Percentiles rank a stretch among this genome's conserved stretches.
phyloP scores from a whole-genome alignment of 1,140 invertebrate species.

The Sipha flava region DNA sequence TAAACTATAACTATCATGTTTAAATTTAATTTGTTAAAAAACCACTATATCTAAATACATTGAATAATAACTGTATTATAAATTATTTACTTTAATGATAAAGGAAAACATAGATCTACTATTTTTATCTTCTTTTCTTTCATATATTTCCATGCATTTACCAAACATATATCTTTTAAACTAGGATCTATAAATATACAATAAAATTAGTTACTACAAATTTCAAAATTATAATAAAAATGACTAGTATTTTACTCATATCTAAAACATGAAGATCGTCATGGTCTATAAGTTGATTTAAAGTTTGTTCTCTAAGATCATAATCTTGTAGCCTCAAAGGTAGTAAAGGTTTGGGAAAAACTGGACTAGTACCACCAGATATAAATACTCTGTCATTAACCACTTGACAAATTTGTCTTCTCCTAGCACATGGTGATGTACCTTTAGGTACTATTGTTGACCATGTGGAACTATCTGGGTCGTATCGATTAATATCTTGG shows the following conservation, averaged over 20 bases:
- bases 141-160: background rate
- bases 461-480: slow-evolving; percentile 55
- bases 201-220: background rate
- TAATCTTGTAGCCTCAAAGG: background rate
- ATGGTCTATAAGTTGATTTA: slow-evolving; percentile 56
- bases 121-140: background rate
- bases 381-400: slow-evolving; percentile 63
- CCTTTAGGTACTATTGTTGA: slow-evolving; percentile 51
- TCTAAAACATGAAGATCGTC: slow-evolving; percentile 69
- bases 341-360: slow-evolving; percentile 40
- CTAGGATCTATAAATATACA: background rate
- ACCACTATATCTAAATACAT: no score
- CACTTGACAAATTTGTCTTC: slow-evolving; percentile 69
- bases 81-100: background rate
- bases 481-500: slow-evolving; percentile 70
- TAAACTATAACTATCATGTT: no score
- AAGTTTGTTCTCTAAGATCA: slow-evolving; percentile 38
- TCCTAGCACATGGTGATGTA: slow-evolving; percentile 55
- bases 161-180: slow-evolving; percentile 2
- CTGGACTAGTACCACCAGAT: slow-evolving; percentile 73
- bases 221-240: background rate
- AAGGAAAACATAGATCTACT: background rate
- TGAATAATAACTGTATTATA: background rate
- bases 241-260: slow-evolving; percentile 46
- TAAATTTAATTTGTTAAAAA: no score